Percentiles rank a stretch among this genome's conserved stretches.
phyloP scores from a whole-genome alignment of 2,888 invertebrate species.

The Lepidocyrtinus sp. region DNA sequence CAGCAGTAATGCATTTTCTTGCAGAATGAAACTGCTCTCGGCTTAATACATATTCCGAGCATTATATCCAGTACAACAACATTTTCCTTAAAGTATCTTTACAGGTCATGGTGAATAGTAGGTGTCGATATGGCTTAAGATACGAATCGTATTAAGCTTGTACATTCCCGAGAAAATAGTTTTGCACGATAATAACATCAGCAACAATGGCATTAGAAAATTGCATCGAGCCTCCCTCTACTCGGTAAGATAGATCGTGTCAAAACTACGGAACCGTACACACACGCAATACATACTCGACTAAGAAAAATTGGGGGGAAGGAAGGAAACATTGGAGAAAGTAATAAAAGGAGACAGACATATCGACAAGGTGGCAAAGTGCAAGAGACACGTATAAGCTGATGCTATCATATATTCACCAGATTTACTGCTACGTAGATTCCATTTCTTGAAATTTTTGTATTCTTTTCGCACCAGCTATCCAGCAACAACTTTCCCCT shows the following conservation, averaged over 20 bases:
- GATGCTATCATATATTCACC: conserved; percentile 50
- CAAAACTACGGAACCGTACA: neutral
- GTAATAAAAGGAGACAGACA: conserved; percentile 56
- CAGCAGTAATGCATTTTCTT: neutral
- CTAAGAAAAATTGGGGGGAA: neutral
- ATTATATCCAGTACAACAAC: too few species aligned
- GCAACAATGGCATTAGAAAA: conserved; percentile 34
- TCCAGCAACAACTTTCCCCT: conserved; percentile 52
- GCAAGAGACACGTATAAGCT: conserved; percentile 47
- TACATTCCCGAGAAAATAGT: conserved; percentile 17
- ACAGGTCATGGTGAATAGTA: conserved; percentile 30
- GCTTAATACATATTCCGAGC: neutral
- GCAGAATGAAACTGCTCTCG: neutral
- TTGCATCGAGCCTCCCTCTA: conserved; percentile 12
- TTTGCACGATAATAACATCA: conserved; percentile 40
- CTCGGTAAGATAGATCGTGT: conserved; percentile 1
- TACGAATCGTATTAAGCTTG: conserved; percentile 23
- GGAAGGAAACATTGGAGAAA: conserved; percentile 6
- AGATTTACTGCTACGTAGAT: conserved; percentile 53
- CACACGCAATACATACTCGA: neutral
- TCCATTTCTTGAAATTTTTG: conserved; percentile 42
- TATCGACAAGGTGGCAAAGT: conserved; percentile 46
- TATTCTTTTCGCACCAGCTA: conserved; percentile 45
- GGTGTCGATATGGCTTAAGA: conserved; percentile 36
- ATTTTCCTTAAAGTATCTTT: too few species aligned